These are phyloP conservation scores for Pelecanus crispus DNA, from an alignment of 2,113 vertebrate genomes.

Conservation along the genomic window DNA sequence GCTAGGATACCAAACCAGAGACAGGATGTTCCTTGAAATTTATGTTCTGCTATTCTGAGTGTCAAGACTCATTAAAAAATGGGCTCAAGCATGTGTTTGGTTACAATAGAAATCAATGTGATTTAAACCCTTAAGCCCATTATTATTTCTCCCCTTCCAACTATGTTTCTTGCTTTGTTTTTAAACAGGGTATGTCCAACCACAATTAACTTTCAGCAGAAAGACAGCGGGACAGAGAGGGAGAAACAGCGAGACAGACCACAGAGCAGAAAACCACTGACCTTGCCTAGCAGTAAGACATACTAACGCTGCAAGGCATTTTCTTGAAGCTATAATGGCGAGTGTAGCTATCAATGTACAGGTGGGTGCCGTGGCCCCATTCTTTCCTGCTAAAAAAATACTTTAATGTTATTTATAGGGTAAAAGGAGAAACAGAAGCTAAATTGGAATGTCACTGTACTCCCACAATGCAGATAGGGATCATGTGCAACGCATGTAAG, in stretches of 20 bases:
- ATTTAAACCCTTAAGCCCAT: background rate
- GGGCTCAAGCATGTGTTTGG: background rate
- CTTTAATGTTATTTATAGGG: background rate
- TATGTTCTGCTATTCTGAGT: background rate
- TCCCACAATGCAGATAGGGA: background rate
- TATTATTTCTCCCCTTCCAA: background rate
- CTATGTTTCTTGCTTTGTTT: background rate
- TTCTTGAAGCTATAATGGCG: background rate
- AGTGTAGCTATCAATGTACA: background rate
- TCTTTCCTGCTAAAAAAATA: background rate
- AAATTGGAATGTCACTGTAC: background rate
- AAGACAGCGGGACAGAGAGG: background rate
- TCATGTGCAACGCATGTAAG: fast-evolving
- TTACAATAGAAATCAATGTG: background rate
- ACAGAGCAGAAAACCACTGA: background rate
- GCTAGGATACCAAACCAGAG: background rate
- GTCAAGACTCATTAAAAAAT: background rate
- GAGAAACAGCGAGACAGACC: background rate
- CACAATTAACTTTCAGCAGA: background rate
- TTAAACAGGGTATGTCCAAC: background rate
- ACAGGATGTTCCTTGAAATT: background rate
- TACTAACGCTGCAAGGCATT: background rate
- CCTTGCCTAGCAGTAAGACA: background rate
- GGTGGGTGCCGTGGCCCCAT: background rate
- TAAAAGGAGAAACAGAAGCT: background rate